These are phyloP conservation scores for Lithosia quadra DNA, from an alignment of 2,888 invertebrate species.

Conservation along the genomic window DNA sequence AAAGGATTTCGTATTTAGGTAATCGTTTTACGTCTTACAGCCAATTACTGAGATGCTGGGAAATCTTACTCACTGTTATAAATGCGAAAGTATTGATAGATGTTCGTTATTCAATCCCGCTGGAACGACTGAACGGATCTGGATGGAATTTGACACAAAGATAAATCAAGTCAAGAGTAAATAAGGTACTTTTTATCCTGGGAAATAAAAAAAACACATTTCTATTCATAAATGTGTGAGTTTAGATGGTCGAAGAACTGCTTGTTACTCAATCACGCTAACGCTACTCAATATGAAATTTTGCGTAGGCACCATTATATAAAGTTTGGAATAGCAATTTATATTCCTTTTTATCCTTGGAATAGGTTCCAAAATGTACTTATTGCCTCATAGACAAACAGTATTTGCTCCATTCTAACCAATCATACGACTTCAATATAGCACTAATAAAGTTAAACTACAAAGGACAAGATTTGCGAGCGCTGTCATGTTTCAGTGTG, in stretches of 20 bases:
- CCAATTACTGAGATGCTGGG: slow-evolving; percentile 60
- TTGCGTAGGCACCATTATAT: not conserved
- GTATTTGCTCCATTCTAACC: slow-evolving; percentile 12
- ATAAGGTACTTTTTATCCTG: not conserved
- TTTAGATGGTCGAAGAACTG: not conserved
- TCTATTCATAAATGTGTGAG: not conserved
- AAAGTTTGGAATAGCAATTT: not conserved
- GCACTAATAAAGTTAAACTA: slow-evolving; percentile 42
- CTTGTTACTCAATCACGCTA: too few relatives aligned
- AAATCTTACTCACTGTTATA: slow-evolving; percentile 22
- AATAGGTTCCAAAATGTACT: slow-evolving; percentile 40
- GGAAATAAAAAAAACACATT: not conserved
- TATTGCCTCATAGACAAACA: slow-evolving; percentile 35
- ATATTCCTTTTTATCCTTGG: not conserved
- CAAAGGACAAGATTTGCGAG: slow-evolving; percentile 34
- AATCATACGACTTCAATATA: slow-evolving; percentile 28
- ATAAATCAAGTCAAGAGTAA: not conserved
- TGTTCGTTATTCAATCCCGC: not conserved
- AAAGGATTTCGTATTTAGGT: slow-evolving; percentile 60
- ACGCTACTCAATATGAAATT: not conserved
- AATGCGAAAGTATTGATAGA: not conserved
- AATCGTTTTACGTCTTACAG: slow-evolving; percentile 62
- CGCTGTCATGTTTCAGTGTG: slow-evolving; percentile 38
- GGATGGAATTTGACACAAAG: not conserved
- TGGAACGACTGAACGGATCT: not conserved